These are phyloP conservation scores for Tretioscincus oriximinensis DNA, from an alignment of 2,113 vertebrate genomes.

Conservation along the genomic window DNA sequence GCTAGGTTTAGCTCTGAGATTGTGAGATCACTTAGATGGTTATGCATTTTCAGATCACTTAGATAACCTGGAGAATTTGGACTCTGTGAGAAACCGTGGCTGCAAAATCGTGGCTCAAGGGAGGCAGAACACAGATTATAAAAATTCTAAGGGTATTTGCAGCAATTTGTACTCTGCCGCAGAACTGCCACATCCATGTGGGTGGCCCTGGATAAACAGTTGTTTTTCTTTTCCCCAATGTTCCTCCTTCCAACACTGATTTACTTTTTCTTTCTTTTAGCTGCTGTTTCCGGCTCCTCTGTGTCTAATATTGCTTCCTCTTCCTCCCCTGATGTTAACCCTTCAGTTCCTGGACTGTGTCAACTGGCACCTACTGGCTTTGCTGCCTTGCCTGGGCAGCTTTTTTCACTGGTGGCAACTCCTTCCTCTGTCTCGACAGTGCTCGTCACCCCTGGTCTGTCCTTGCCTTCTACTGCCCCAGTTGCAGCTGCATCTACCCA, in stretches of 20 bases:
- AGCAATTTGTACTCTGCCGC: background rate
- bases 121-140: background rate
- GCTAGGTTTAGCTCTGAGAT: background rate
- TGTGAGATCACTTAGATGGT: background rate
- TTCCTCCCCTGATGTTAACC: slow-evolving; percentile 75
- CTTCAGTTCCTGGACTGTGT: slow-evolving; percentile 31
- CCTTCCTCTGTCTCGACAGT: slow-evolving; percentile 69
- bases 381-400: slow-evolving; percentile 67
- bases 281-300: slow-evolving; percentile 68
- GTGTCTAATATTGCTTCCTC: slow-evolving; percentile 68
- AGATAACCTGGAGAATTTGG: background rate
- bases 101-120: background rate
- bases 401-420: slow-evolving; percentile 57
- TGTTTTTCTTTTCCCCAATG: background rate
- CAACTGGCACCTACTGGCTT: slow-evolving; percentile 71
- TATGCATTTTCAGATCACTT: background rate
- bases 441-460: slow-evolving; percentile 63
- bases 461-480: slow-evolving; percentile 55
- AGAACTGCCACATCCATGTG: slow-evolving; percentile 41
- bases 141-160: background rate
- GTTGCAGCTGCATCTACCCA: slow-evolving; percentile 7
- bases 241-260: slow-evolving; percentile 48
- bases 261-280: slow-evolving; percentile 72
- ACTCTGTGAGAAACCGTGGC: background rate
- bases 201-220: slow-evolving; percentile 46